A percentile compares a stretch with the other conserved stretches of the same genome.
Conservation (phyloP, 2,797 vertebrate genomes). For the Linurgus olivaceus region DNA sequence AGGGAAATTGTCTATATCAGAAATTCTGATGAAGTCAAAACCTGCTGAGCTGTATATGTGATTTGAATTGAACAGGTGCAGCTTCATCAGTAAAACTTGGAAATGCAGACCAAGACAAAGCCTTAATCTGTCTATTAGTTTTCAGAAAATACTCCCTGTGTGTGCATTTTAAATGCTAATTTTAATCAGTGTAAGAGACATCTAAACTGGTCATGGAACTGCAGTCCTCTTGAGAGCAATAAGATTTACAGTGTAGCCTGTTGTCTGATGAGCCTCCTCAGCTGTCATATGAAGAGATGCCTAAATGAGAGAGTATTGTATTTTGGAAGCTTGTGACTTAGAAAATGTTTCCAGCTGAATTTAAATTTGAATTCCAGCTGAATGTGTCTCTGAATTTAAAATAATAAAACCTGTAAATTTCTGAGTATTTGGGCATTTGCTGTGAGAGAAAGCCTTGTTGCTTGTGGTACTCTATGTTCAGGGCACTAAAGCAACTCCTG, state of each 20-base stretch:
- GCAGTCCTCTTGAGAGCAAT: slow-evolving; percentile 7
- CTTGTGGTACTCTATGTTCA: background rate
- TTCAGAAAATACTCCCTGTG: background rate
- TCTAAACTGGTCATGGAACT: background rate
- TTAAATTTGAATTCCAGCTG: background rate
- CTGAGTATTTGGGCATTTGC: background rate
- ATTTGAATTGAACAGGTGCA: background rate
- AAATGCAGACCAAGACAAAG: background rate
- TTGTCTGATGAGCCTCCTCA: background rate
- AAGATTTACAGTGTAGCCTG: background rate
- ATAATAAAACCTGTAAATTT: background rate
- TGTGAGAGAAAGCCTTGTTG: background rate
- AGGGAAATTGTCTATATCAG: background rate
- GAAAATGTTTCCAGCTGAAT: background rate
- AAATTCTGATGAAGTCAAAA: slow-evolving; percentile 2
- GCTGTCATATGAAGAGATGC: background rate
- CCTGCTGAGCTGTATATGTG: slow-evolving; percentile 1
- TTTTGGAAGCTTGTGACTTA: background rate
- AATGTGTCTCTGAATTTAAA: background rate
- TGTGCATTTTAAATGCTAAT: slow-evolving; percentile 42
- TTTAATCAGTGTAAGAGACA: slow-evolving; percentile 10
- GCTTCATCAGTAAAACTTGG: background rate
- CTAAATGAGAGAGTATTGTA: background rate
- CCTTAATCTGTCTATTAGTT: background rate
- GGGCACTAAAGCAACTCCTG: background rate